Evolutionary conservation across 23 tunicate species (phyloP), one percentile per base, ranked within the genome.

Genomic region (Phallusia fumigata): DNA sequence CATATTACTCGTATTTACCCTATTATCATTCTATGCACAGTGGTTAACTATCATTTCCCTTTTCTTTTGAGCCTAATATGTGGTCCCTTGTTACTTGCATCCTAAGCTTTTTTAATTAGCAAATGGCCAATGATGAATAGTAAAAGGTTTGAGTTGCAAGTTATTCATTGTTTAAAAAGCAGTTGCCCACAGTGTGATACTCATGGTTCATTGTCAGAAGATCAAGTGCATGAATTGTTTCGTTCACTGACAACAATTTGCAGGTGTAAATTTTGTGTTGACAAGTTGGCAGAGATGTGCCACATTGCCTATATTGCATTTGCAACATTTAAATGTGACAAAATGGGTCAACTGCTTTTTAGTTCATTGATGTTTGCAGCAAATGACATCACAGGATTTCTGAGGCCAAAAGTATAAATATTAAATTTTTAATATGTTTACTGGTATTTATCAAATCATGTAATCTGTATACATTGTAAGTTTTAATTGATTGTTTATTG

Each of bases 71-170:
- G n/a, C n/a, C n/a, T n/a, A n/a, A n/a, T n/a, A n/a, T n/a, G 28
- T 28, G 77, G 16, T 28, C 77, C 28, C 28, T 73, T 16, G 22
- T 19, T 73, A 52, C 65, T 18, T 52, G 19, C 65, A 18, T 18
- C 19, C 19, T 19, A 18, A 19, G 19, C 18, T n/a, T n/a, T n/a
- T n/a, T n/a, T 10, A 3, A 40, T 40, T 40, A 40, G 10, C 47
- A 22, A 32, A 19, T 77, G 87, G 76, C 87, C 87, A 21, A 64
- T 84, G 87, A 84, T 84, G 87, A 36, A 8, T 36, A 76, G 87
- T 84, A 84, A 84, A 84, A 84, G 87, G 87, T 85, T 76, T 79
- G 89, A 85, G 83, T 82, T 58, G 69, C 16, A 58, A 58, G 69
- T 58, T 58, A 58, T 58, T 58, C 69, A 58, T 21, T 58, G 16